Base-by-base conservation (phyloP, 2,888 invertebrate species). In the Drosophila gaucha region DNA sequence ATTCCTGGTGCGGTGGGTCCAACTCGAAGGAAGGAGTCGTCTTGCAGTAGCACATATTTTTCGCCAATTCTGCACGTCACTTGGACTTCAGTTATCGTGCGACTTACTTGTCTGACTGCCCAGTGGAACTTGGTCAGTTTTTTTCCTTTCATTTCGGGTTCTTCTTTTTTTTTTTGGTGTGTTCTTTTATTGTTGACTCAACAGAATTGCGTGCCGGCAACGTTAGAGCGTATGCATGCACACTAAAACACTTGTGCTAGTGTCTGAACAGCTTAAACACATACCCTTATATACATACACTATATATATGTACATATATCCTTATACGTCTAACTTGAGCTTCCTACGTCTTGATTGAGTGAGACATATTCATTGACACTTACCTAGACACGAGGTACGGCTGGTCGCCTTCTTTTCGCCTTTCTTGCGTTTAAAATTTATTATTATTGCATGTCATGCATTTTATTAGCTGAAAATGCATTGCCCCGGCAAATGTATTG, bases 31-130 rank as follows among this genome's bases (percentile, higher is more conserved):
- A 38, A 50, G 62, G 14, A 38, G 39, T 30, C 24, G 36, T 39
- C 39, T 56, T 68, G 59, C 44, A 55, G 44, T 38, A 28, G 57
- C 58, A 67, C 51, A 70, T 62, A 67, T 78, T 85, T 76, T 74
- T 76, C 64, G 67, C 66, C 78, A 76, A 80, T 84, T 80, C 70
- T 68, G 87, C 87, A 80, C 85, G 85, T 87, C 87, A 85, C 68
- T 72, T 49, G 60, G 66, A 68, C 58, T 72, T 83, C 57, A 54
- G 63, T 62, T 62, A 51, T 75, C 57, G 50, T 62, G 41, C 62
- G 73, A 66, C 52, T 74, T 65, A 67, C 59, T 76, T 56, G 39
- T 39, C 28, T 39, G 56, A 54, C 50, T 63, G 57, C 24, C 57
- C 62, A 58, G 38, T 51, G 41, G 46, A 55, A 55, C 35, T 58